Evolutionary conservation across 2,888 invertebrate genomes (phyloP).

Genomic region (Cheilosia pagana): DNA sequence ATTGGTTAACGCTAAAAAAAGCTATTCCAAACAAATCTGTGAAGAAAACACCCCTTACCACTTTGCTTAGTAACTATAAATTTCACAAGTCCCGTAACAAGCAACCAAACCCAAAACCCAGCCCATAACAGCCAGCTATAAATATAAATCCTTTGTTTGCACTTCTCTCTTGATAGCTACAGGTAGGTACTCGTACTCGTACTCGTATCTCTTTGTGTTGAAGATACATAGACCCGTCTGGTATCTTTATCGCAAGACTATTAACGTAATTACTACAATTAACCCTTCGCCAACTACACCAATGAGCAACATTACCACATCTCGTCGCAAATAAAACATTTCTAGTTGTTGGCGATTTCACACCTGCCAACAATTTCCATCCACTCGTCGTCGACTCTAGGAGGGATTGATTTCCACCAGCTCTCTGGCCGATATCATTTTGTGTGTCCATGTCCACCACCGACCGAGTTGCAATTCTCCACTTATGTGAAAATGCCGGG

Average conservation of each 20-base stretch:
- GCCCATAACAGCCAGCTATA: too few species aligned
- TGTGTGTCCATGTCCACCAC: background rate
- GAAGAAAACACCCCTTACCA: too few species aligned
- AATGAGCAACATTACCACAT: constrained; percentile 27
- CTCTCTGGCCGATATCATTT: background rate
- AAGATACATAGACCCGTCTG: constrained; percentile 6
- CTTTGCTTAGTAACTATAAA: too few species aligned
- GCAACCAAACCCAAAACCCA: too few species aligned
- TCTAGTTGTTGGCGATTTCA: constrained; percentile 66
- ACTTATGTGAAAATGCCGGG: constrained; percentile 60
- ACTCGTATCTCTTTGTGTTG: background rate
- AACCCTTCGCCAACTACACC: constrained; percentile 55
- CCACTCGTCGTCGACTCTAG: constrained; percentile 5
- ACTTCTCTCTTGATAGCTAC: background rate
- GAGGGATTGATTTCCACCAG: constrained; percentile 48
- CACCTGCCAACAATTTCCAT: constrained; percentile 69
- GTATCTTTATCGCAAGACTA: constrained; percentile 22
- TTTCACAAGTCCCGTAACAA: too few species aligned
- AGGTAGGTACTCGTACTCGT: too few species aligned
- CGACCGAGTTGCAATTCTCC: constrained; percentile 24
- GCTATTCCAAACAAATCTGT: too few species aligned
- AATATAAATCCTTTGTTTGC: background rate
- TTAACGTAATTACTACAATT: constrained; percentile 67
- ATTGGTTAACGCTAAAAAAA: too few species aligned
- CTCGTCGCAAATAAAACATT: constrained; percentile 51